These are phyloP conservation scores for Atta texana DNA, from an alignment of 1,140 invertebrate species.

Conservation along the genomic window DNA sequence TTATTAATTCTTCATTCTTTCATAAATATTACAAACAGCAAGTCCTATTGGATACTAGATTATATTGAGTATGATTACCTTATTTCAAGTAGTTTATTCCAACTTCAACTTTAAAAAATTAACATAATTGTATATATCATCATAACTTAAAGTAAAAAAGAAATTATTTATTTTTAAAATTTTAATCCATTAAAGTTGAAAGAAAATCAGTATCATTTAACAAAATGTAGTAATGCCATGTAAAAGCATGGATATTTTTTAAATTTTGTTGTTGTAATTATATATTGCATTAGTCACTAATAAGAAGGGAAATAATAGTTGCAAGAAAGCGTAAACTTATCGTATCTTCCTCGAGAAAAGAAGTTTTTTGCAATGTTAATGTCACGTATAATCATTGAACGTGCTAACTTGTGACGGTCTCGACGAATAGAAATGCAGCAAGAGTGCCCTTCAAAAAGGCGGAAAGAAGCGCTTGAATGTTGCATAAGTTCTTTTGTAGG, in stretches of 20 bases:
- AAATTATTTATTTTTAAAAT: neutral
- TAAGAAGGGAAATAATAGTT: neutral
- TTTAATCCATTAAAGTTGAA: neutral
- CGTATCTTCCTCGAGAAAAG: neutral
- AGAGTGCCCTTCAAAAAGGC: neutral
- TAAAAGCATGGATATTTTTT: neutral
- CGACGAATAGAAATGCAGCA: conserved; percentile 39
- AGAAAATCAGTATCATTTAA: neutral
- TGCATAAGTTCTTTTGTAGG: conserved; percentile 39
- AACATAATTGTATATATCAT: neutral
- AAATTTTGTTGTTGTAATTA: neutral
- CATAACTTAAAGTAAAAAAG: neutral
- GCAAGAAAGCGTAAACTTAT: neutral
- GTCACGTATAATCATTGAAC: conserved; percentile 8
- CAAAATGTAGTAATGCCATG: neutral
- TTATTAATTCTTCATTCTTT: no score
- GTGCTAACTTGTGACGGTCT: neutral
- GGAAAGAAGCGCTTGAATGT: conserved; percentile 53
- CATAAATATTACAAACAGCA: no score
- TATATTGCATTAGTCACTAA: neutral
- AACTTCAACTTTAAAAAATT: neutral
- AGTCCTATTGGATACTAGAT: no score
- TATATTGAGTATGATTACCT: no score
- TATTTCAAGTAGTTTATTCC: neutral
- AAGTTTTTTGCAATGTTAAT: neutral